Conservation (phyloP, 2,113 vertebrate genomes). For the Actenoides hombroni region DNA sequence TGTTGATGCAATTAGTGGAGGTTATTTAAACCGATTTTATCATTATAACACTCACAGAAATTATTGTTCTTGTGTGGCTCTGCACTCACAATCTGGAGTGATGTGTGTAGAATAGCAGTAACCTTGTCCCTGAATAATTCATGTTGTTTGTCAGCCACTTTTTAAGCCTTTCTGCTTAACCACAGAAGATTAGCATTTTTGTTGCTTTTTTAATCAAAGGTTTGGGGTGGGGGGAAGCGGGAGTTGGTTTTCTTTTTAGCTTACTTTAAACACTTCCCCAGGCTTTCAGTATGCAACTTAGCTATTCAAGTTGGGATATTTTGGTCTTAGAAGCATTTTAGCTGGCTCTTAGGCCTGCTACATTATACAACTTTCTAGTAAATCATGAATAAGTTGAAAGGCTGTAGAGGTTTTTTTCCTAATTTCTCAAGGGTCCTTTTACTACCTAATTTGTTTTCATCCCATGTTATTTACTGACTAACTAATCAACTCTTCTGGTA, state of each 20-base stretch:
- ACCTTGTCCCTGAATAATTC: conserved; percentile 71
- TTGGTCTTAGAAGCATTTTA: conserved; percentile 28
- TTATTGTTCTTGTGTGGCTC: conserved; percentile 39
- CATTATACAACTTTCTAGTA: conserved; percentile 35
- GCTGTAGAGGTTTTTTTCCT: conserved; percentile 44
- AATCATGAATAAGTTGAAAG: conserved; percentile 69
- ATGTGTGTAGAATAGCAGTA: conserved; percentile 49
- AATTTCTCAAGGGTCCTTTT: conserved; percentile 73
- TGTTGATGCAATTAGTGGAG: conserved; percentile 8
- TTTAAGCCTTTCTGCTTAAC: conserved; percentile 70
- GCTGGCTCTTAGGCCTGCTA: conserved; percentile 26
- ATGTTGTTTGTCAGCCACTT: conserved; percentile 65
- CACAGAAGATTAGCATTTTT: conserved; percentile 69
- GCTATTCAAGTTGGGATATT: conserved; percentile 30
- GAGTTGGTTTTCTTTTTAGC: conserved; percentile 14
- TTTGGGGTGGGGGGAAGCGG: not conserved
- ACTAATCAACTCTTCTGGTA: conserved; percentile 57
- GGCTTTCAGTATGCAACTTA: conserved; percentile 32
- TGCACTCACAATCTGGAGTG: not conserved
- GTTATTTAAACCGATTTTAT: not conserved
- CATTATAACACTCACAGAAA: not conserved
- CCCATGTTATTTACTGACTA: conserved; percentile 70
- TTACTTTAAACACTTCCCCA: conserved; percentile 58
- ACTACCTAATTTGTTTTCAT: conserved; percentile 70
- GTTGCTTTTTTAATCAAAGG: conserved; percentile 66